A percentile compares a stretch with the other conserved stretches of the same genome.
Evolutionary conservation across 92 coral and sea anemone species (phyloP).

Genomic region (Porites evermanni): DNA sequence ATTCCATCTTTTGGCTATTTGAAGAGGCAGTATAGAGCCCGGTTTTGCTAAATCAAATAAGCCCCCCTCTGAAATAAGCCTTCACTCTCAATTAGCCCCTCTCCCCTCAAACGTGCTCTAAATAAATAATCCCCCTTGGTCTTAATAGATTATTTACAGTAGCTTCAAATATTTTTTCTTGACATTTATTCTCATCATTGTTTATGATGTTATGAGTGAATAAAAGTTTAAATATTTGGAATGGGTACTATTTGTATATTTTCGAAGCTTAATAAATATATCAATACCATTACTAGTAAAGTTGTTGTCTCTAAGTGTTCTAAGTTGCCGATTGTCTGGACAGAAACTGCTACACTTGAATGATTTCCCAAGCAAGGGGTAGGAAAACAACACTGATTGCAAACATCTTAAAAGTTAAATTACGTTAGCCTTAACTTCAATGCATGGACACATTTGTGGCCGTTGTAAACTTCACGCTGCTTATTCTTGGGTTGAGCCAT

Average conservation of each 20-base stretch:
- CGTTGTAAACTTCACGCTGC: conserved; percentile 16
- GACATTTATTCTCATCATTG: not conserved
- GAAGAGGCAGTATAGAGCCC: not conserved
- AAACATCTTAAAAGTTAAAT: not conserved
- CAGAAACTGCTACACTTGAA: not conserved
- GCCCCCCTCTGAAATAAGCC: no score
- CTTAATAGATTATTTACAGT: conserved; percentile 2
- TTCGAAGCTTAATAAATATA: not conserved
- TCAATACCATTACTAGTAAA: not conserved
- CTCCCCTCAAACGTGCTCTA: conserved; percentile 2
- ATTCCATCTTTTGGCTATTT: no score
- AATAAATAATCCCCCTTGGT: conserved; percentile 1
- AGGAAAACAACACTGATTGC: conserved; percentile 8
- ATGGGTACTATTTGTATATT: conserved; percentile 6
- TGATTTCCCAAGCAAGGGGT: conserved; percentile 13
- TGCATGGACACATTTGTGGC: conserved; percentile 17
- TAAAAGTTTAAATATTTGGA: conserved; percentile 5
- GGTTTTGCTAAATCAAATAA: no score
- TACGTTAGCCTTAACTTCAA: conserved; percentile 16
- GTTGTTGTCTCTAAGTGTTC: not conserved
- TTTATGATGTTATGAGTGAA: not conserved
- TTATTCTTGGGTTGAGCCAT: not conserved
- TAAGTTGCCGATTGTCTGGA: not conserved
- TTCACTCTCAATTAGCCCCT: not conserved
- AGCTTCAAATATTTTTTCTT: conserved; percentile 3